Conservation (phyloP, 2,113 vertebrate species). For the Tachuris rubrigastra region DNA sequence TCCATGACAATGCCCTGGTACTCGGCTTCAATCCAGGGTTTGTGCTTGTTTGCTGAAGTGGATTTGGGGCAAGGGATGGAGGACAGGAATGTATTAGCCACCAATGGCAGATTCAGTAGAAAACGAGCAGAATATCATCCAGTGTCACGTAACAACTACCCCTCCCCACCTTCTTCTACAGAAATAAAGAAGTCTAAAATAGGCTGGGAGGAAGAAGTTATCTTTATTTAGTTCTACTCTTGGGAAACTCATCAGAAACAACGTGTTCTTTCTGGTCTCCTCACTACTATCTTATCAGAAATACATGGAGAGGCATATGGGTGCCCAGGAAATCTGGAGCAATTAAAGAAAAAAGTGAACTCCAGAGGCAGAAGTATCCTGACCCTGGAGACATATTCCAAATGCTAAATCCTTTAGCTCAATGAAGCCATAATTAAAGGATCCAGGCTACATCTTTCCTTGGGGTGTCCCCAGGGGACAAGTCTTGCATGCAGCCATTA, state of each 20-base stretch:
- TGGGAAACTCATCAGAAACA: neutral
- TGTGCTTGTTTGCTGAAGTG: conserved; percentile 95
- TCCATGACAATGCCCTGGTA: conserved; percentile 99
- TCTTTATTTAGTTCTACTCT: neutral
- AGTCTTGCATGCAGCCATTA: neutral
- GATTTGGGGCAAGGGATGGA: neutral
- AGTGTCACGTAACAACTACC: neutral
- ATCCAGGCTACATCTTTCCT: neutral
- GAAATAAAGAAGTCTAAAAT: neutral
- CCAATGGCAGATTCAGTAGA: neutral
- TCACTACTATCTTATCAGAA: neutral
- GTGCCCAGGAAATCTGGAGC: neutral
- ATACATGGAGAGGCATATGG: neutral
- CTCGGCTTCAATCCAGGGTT: conserved; percentile 98
- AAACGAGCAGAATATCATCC: neutral
- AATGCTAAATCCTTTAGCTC: neutral
- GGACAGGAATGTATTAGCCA: conserved; percentile 3
- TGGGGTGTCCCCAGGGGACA: neutral
- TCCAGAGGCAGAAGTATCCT: neutral
- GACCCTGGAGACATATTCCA: neutral
- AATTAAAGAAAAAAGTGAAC: neutral
- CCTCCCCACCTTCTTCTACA: neutral
- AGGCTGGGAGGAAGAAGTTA: neutral
- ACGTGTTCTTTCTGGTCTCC: neutral
- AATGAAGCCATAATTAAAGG: neutral